These are phyloP conservation scores for Drosophila mulleri DNA, from an alignment of 2,888 invertebrate genomes.

Conservation along the genomic window DNA sequence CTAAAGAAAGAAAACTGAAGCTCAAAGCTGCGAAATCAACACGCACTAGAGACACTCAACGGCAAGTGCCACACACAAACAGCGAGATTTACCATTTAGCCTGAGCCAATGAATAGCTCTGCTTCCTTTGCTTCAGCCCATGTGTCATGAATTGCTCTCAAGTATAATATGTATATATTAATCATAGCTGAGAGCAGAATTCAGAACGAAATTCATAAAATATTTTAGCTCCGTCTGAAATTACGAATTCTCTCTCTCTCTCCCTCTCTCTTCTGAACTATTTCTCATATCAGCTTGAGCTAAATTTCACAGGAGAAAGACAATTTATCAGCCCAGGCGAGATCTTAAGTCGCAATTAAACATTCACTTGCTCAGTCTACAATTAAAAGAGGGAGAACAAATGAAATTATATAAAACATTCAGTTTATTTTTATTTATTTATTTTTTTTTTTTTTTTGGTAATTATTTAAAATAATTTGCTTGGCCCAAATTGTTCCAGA, in stretches of 20 bases:
- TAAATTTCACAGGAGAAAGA: neutral
- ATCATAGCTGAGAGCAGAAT: neutral
- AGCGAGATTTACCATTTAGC: neutral
- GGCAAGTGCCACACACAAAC: constrained; percentile 6
- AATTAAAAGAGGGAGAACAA: constrained; percentile 54
- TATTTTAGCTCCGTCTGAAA: neutral
- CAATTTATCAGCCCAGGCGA: neutral
- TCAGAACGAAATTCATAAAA: neutral
- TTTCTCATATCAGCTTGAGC: neutral
- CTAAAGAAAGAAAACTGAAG: constrained; percentile 38
- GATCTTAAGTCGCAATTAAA: constrained; percentile 37
- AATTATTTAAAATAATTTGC: constrained; percentile 75
- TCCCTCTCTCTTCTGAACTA: too few relatives aligned
- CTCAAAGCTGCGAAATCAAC: constrained; percentile 13
- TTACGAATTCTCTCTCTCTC: neutral
- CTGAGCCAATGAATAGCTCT: neutral
- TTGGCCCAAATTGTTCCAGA: constrained; percentile 50
- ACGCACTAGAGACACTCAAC: constrained; percentile 13
- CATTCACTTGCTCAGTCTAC: constrained; percentile 44
- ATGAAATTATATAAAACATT: constrained; percentile 8
- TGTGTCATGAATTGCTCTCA: neutral
- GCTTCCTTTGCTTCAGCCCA: neutral
- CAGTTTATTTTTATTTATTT: constrained; percentile 23
- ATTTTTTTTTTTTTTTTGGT: constrained; percentile 38
- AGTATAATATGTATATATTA: constrained; percentile 1